A percentile compares a stretch with the other conserved stretches of the same genome.
phyloP scores from a whole-genome alignment of 1,140 invertebrate genomes.

The Drosophila nigrodunni region DNA sequence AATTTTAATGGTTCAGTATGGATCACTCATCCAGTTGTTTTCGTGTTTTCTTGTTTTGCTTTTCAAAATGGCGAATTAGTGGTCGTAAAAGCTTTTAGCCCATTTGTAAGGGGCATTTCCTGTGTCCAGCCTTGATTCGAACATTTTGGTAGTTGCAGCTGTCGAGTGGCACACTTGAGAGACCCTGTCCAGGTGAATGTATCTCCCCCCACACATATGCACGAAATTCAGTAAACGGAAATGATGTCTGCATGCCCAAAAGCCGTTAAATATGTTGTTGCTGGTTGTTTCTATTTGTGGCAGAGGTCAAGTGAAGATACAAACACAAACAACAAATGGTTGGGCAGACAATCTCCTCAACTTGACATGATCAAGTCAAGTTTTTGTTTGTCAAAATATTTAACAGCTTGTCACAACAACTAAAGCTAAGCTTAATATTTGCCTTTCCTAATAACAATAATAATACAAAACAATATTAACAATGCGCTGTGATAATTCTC shows the following conservation, averaged over 20 bases:
- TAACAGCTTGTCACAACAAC: slow-evolving; percentile 37
- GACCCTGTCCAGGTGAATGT: slow-evolving; percentile 69
- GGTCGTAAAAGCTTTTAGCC: slow-evolving; percentile 15
- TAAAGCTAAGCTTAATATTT: slow-evolving; percentile 18
- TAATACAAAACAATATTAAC: slow-evolving; percentile 10
- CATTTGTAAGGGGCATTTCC: slow-evolving; percentile 23
- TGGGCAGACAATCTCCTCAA: slow-evolving; percentile 56
- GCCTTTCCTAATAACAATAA: slow-evolving; percentile 23
- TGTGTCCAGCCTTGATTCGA: slow-evolving; percentile 55
- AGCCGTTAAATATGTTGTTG: slow-evolving; percentile 71
- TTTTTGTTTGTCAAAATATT: slow-evolving; percentile 45
- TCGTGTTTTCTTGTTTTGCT: neutral
- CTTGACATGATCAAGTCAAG: slow-evolving; percentile 50
- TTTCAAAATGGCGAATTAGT: slow-evolving; percentile 17
- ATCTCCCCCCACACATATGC: slow-evolving; percentile 68
- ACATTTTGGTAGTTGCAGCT: slow-evolving; percentile 36
- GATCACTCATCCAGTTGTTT: slow-evolving; percentile 24
- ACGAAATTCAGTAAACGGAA: slow-evolving; percentile 64
- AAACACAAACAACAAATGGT: slow-evolving; percentile 65
- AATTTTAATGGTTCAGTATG: slow-evolving; percentile 40
- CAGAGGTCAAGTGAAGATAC: slow-evolving; percentile 74
- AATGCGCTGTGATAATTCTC: slow-evolving; percentile 14
- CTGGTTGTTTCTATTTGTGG: slow-evolving; percentile 36
- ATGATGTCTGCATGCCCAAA: slow-evolving; percentile 72
- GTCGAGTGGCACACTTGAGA: slow-evolving; percentile 53